Base-by-base conservation (phyloP, 2,113 vertebrate genomes). In the Poeciliopsis retropinna region DNA sequence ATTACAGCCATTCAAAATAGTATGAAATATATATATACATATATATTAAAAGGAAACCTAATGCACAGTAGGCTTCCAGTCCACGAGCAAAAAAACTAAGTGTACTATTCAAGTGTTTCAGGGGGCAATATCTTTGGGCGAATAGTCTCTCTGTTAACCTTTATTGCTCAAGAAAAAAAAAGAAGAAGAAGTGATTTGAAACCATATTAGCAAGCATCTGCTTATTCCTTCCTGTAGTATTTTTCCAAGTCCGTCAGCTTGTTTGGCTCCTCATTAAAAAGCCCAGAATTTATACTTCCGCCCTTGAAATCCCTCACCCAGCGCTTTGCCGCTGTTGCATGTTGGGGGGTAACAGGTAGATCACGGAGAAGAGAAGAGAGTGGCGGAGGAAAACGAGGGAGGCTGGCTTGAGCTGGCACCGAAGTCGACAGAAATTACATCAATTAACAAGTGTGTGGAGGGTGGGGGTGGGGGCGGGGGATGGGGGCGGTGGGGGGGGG, bases 351-450 rank as follows among this genome's bases (percentile, higher is more conserved):
- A 90, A 89, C 86, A 91, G 90, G 90, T 89, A 82, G 75, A 63
- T 75, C 31, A 44, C 73, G 75, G 25, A n/a, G 25, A 8, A n/a
- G 81, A 78, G 76, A 9, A 51, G 78, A 75, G 44, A 62, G 57
- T 37, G 57, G 51, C 66, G 54, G 28, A 28, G 63, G 39, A 29
- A 73, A 41, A 28, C 19, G 60, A 60, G 62, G 74, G 60, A 66
- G 79, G 79, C 30, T 51, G 75, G 73, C 65, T 60, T 0, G 37
- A 76, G 75, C 87, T 90, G 87, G 83, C 88, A 80, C 72, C 71
- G 66, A 29, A 79, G 88, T 81, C 84, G 85, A 80, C 71, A 62
- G 60, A 91, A 90, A 91, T 90, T 86, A 90, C 87, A 90, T 90
- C 78, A 90, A 90, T 78, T 85, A 71, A 85, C 34, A 47, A 29